phyloP scores from a whole-genome alignment of 2,888 invertebrate genomes.

The Orthosia incerta region DNA sequence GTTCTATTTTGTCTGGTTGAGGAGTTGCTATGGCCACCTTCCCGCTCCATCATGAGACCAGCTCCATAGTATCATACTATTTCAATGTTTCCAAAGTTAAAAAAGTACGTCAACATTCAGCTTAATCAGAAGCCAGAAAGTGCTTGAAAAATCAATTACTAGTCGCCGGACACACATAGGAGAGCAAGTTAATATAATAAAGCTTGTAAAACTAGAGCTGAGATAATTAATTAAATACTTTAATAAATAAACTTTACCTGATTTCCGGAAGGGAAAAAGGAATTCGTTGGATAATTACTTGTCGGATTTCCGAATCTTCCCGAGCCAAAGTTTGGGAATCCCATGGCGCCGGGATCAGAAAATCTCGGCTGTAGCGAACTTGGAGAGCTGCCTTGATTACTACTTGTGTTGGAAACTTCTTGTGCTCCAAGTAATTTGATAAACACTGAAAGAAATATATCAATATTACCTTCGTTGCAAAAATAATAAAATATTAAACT shows the following conservation, averaged over 20 bases:
- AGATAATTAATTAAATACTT: conserved; percentile 50
- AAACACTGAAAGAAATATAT: conserved; percentile 50
- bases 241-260: conserved; percentile 63
- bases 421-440: conserved; percentile 48
- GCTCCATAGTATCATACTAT: no score
- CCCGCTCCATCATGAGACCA: no score
- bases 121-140: no score
- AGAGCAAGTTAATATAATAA: no score
- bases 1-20: no score
- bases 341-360: conserved; percentile 52
- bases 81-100: no score
- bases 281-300: conserved; percentile 71
- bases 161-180: no score
- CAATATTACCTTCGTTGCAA: background rate
- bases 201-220: background rate
- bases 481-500: background rate
- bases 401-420: conserved; percentile 44
- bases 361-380: conserved; percentile 64
- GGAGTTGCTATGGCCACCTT: no score
- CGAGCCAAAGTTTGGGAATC: conserved; percentile 64
- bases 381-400: conserved; percentile 44
- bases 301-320: conserved; percentile 68
- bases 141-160: no score
- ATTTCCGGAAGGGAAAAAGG: conserved; percentile 69
- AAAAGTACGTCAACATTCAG: no score